A percentile compares a stretch with the other conserved stretches of the same genome.
phyloP scores from a whole-genome alignment of 2,888 invertebrate species.

The Dynastes maya region DNA sequence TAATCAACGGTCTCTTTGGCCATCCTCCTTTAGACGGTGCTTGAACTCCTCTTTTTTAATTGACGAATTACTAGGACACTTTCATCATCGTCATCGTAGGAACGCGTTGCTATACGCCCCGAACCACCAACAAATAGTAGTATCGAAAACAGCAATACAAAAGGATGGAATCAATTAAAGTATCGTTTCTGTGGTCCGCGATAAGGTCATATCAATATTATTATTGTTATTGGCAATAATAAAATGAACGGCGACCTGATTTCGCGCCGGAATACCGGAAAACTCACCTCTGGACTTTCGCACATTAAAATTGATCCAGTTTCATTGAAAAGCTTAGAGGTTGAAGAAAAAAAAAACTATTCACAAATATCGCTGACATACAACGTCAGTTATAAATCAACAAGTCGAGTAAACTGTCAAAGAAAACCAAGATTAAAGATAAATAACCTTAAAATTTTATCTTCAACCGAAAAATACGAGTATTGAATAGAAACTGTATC shows the following conservation, averaged over 20 bases:
- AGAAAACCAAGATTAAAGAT: neutral
- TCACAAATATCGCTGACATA: slow-evolving; percentile 15
- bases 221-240: slow-evolving; percentile 6
- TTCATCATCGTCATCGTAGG: slow-evolving; percentile 16
- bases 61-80: slow-evolving; percentile 35
- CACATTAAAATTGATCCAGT: slow-evolving; percentile 18
- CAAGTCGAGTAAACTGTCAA: slow-evolving; percentile 28
- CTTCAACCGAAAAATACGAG: neutral
- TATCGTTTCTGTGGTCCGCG: slow-evolving; percentile 4
- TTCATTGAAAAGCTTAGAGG: slow-evolving; percentile 15
- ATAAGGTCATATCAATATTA: slow-evolving; percentile 48
- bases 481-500: neutral
- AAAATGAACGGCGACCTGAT: slow-evolving; percentile 30
- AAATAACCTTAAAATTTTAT: slow-evolving; percentile 38
- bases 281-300: slow-evolving; percentile 42
- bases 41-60: slow-evolving; percentile 3
- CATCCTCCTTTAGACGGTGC: slow-evolving; percentile 59
- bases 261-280: slow-evolving; percentile 24
- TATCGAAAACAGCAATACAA: slow-evolving; percentile 20
- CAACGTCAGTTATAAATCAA: slow-evolving; percentile 21
- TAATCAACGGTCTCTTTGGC: slow-evolving; percentile 74
- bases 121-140: slow-evolving; percentile 26
- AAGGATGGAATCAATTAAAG: slow-evolving; percentile 43
- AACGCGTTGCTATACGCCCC: neutral
- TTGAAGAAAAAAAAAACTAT: neutral